A percentile compares a stretch with the other conserved stretches of the same genome.
Conservation (phyloP, 2,113 vertebrate genomes). For the Parus major region DNA sequence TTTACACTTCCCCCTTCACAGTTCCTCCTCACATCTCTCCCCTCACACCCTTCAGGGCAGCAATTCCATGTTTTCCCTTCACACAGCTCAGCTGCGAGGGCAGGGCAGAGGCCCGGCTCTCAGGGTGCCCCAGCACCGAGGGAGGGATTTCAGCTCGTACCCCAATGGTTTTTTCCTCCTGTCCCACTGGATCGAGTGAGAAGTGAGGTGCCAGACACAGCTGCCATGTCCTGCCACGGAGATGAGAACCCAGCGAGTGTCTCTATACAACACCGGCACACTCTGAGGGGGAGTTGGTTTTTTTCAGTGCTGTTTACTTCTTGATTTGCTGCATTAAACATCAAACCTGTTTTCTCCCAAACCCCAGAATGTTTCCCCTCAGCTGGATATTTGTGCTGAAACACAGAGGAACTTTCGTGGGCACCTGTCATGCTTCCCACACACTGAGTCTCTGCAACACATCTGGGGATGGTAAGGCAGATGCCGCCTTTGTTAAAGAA, state of each 20-base stretch:
- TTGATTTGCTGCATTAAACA: background rate
- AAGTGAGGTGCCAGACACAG: background rate
- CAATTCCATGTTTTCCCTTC: background rate
- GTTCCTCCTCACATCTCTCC: too few species aligned
- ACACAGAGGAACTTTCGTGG: background rate
- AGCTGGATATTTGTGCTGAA: background rate
- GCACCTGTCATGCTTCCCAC: background rate
- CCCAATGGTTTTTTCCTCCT: rapidly evolving
- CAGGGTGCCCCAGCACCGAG: rapidly evolving
- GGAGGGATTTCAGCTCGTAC: background rate
- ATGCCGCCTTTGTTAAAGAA: background rate
- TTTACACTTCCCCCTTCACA: background rate
- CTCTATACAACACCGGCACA: background rate
- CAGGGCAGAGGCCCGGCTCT: rapidly evolving
- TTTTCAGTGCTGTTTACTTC: background rate
- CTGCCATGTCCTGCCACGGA: rapidly evolving
- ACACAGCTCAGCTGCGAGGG: background rate
- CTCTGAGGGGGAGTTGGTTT: rapidly evolving
- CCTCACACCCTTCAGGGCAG: background rate
- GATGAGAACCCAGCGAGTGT: rapidly evolving
- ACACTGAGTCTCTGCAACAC: rapidly evolving
- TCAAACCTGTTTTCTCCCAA: background rate
- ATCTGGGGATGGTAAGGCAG: rapidly evolving
- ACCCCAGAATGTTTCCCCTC: background rate
- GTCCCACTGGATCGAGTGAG: rapidly evolving